Evolutionary conservation across 2,797 vertebrate species (phyloP), one percentile per base, ranked within the genome.

Genomic region (Lateolabrax maculatus): DNA sequence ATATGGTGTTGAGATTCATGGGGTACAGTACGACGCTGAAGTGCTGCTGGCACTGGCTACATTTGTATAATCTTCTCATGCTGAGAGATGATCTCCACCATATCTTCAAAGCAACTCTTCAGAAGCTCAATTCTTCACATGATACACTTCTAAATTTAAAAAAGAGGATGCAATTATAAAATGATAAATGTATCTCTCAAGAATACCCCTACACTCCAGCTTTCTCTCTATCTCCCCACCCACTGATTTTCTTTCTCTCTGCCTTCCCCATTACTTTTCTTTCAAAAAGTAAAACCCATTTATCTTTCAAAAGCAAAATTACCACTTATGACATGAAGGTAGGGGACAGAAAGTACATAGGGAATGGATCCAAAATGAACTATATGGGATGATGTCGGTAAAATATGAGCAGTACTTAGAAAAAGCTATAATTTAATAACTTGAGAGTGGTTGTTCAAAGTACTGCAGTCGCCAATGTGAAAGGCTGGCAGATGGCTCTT

Each of bases 311-410:
- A 81, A 63, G 77, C 58, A 65, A 70, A 79, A 85, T 66, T 39
- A 77, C 63, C 75, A 44, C 84, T 89, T 84, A 84, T 90, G 77
- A 71, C 53, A 83, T 74, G 58, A 84, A 83, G 73, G 80, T 80
- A 74, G 43, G 27, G 67, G 67, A 83, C 72, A 79, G 43, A 82
- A 37, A 86, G 74, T 72, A 84, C 56, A 41, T 52, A 75, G 64
- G 63, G 41, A 71, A 80, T 19, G 12, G 69, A 72, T 55, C 55
- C 41, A 83, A 84, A 88, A 51, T 70, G 73, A 77, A 74, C 67
- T 78, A 36, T 72, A 64, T 82, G 69, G 31, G 63, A 68, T 67
- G 65, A 83, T 66, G 58, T 75, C 68, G 71, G 73, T 72, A 71
- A 80, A 85, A 87, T 41, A 80, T 39, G 36, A 51, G 77, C 44